Percentiles rank a stretch among this genome's conserved stretches.
Conservation (phyloP, 2,113 vertebrate species). For the Arvicanthis niloticus region DNA sequence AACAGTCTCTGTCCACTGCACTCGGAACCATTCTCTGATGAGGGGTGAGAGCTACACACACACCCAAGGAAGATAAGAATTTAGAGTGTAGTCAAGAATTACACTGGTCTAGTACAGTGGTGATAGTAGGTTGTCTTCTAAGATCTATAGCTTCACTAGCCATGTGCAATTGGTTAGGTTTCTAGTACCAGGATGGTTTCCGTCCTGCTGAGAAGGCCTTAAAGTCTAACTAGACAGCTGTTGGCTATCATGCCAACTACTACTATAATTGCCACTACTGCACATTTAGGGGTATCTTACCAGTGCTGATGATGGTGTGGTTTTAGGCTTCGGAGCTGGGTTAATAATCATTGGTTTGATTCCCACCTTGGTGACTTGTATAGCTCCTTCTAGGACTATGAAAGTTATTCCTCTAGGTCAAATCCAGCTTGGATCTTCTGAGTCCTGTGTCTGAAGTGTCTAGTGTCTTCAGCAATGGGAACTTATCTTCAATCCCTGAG, state of each 20-base stretch:
- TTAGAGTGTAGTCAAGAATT: not conserved
- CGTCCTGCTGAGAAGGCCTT: not conserved
- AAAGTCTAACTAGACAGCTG: not conserved
- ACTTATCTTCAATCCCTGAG: not conserved
- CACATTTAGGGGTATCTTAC: not conserved
- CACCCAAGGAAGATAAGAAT: no score
- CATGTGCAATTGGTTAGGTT: not conserved
- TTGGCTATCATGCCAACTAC: not conserved
- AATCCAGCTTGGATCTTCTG: not conserved
- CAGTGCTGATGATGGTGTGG: not conserved
- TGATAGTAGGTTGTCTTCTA: not conserved
- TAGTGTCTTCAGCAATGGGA: not conserved
- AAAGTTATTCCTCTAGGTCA: not conserved
- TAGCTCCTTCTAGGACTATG: not conserved
- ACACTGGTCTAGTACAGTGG: not conserved
- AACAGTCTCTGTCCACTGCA: not conserved
- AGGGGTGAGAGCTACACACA: not conserved
- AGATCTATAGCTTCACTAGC: not conserved
- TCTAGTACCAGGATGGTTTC: not conserved
- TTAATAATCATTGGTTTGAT: not conserved
- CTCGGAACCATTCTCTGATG: not conserved
- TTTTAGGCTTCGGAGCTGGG: not conserved
- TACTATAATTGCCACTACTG: no score
- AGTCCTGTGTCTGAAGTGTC: not conserved
- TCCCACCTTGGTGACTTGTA: not conserved